Conservation (phyloP, 2,113 vertebrate species). For the Stercorarius parasiticus region DNA sequence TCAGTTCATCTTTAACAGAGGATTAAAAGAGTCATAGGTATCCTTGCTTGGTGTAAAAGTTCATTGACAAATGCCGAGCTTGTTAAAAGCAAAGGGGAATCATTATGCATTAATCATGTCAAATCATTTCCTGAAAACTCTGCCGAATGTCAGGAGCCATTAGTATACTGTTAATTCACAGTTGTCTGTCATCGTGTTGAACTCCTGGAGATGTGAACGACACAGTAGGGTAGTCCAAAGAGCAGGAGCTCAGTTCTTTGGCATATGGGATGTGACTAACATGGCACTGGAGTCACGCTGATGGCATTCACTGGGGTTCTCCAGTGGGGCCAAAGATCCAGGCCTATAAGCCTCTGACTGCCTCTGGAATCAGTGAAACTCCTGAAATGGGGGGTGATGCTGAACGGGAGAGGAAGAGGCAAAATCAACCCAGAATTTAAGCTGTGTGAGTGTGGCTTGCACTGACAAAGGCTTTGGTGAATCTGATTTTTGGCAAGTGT, state of each 20-base stretch:
- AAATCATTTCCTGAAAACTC: not conserved
- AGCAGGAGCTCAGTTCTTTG: not conserved
- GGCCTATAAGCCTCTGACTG: not conserved
- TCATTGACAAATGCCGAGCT: not conserved
- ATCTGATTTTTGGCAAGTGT: not conserved
- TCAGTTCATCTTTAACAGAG: not conserved
- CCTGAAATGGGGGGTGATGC: not conserved
- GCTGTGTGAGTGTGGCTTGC: not conserved
- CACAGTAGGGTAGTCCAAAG: not conserved
- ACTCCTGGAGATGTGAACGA: not conserved
- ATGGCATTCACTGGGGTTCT: fast-evolving
- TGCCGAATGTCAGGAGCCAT: not conserved
- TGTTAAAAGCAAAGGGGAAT: not conserved
- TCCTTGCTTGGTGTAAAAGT: not conserved
- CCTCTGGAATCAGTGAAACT: not conserved
- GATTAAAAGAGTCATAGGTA: not conserved
- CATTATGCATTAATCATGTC: not conserved
- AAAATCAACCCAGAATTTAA: not conserved
- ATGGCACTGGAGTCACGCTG: not conserved
- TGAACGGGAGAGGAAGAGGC: not conserved
- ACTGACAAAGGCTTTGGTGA: not conserved
- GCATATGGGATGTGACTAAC: fast-evolving
- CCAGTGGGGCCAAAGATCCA: not conserved
- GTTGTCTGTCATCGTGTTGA: not conserved
- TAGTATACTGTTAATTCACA: not conserved